Evolutionary conservation across 2,888 invertebrate genomes (phyloP).

Genomic region (Esperia sulphurella): DNA sequence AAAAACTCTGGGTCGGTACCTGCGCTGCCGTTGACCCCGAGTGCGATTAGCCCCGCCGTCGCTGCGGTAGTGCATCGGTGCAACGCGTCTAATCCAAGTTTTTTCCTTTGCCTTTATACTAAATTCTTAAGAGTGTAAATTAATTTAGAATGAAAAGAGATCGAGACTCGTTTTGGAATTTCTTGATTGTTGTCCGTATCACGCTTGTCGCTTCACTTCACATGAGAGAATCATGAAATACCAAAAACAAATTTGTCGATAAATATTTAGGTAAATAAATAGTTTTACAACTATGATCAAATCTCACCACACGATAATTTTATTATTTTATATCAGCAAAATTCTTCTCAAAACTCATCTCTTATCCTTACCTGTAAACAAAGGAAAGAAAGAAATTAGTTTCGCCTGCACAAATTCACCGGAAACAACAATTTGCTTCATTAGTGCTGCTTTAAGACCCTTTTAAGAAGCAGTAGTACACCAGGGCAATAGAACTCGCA

Average conservation of each 20-base stretch:
- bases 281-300: too few relatives aligned
- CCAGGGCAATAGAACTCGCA: slow-evolving; percentile 26
- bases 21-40: slow-evolving; percentile 71
- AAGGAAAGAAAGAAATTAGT: slow-evolving; percentile 23
- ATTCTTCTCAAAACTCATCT: not conserved
- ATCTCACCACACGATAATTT: too few relatives aligned
- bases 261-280: too few relatives aligned
- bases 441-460: slow-evolving; percentile 6
- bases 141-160: slow-evolving; percentile 18
- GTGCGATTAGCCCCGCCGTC: slow-evolving; percentile 46
- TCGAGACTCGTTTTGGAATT: not conserved
- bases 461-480: slow-evolving; percentile 5
- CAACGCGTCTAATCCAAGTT: slow-evolving; percentile 40
- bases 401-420: slow-evolving; percentile 8
- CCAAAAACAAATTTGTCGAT: too few relatives aligned
- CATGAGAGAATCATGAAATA: too few relatives aligned
- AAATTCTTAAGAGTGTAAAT: slow-evolving; percentile 26
- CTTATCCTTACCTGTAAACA: slow-evolving; percentile 24
- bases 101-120: slow-evolving; percentile 22
- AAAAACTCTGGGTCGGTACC: slow-evolving; percentile 67
- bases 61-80: slow-evolving; percentile 45
- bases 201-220: too few relatives aligned
- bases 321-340: not conserved
- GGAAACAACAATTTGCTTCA: slow-evolving; percentile 11
- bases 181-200: not conserved